These are phyloP conservation scores for Kryphioiulus occultus DNA, from an alignment of 2,888 invertebrate species.

Conservation along the genomic window DNA sequence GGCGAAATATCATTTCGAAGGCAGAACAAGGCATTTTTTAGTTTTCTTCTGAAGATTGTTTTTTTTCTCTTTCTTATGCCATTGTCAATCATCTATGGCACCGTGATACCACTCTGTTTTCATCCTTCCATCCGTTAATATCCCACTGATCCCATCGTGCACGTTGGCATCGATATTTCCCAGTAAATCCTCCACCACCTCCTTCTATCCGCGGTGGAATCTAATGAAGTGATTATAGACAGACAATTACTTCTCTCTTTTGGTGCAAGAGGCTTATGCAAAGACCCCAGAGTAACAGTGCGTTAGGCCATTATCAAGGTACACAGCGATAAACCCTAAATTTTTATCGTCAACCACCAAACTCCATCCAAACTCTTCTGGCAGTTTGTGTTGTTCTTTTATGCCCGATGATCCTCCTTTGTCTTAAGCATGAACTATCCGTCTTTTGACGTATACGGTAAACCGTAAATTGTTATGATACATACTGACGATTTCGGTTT, in stretches of 20 bases:
- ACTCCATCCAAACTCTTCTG: neutral
- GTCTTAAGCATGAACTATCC: neutral
- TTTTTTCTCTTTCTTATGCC: neutral
- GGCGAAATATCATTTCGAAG: neutral
- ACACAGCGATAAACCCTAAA: neutral
- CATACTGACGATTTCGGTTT: too few relatives aligned
- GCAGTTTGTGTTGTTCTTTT: neutral
- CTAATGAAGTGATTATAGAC: constrained; percentile 52
- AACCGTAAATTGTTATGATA: neutral
- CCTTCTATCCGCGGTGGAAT: constrained; percentile 49
- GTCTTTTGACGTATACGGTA: too few relatives aligned
- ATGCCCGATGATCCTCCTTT: neutral
- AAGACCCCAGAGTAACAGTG: constrained; percentile 1
- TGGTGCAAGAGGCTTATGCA: constrained; percentile 39
- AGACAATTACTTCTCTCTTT: constrained; percentile 51
- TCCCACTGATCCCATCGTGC: constrained; percentile 44
- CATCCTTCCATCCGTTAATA: constrained; percentile 27
- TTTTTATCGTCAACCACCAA: neutral
- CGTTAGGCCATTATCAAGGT: constrained; percentile 39
- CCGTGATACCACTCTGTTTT: neutral
- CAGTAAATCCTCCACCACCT: constrained; percentile 45
- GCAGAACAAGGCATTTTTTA: neutral
- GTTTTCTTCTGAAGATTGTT: neutral
- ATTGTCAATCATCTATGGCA: neutral
- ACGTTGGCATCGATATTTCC: constrained; percentile 44